Base-by-base conservation (phyloP, 1,140 invertebrate genomes). In the Patella vulgata region DNA sequence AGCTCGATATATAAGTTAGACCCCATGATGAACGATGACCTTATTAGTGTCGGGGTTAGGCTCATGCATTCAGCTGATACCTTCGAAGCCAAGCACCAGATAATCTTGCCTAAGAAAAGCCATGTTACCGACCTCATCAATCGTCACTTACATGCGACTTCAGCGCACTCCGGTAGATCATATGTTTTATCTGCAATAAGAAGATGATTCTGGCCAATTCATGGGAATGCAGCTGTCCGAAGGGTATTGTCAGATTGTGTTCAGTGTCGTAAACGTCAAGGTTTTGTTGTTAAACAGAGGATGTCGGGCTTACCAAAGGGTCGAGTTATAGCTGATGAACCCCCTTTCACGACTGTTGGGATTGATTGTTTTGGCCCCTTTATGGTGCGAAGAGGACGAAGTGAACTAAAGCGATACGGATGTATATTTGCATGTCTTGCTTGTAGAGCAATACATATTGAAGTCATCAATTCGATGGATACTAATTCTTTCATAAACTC, bases 311-410 rank as follows among this genome's bases (percentile, higher is more conserved):
- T 66, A 25, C 66, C 62, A 1, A 11, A 47, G 19, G 62, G 69
- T 28, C 27, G 70, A 14, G 4, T 77, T 0, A 28, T 14, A 21
- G 17, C 63, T 17, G 48, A 62, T 31, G 31, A 57, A 36, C 70
- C 65, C 30, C 73, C 75, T 6, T 79, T 79, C 61, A 56, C 63
- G 2, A 12, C 31, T 50, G 68, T 66, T 19, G 73, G 74, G 12
- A 36, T 76, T 31, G 75, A 79, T 31, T 76, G 55, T 60, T 79
- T 77, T 64, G 63, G 73, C 14, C 71, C 77, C 2, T 61, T 79
- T n/a, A 11, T 42, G 33, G 63, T 78, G 6, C 73, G 55, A 30
- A 27, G 12, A n/a, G 48, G 43, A 17, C 46, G 67, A 12, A 39
- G 42, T 17, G 9, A 25, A 39, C 40, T 66, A 8, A 77, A 75